phyloP scores from a whole-genome alignment of 2,888 invertebrate genomes.

The Amphipyra tragopoginis region DNA sequence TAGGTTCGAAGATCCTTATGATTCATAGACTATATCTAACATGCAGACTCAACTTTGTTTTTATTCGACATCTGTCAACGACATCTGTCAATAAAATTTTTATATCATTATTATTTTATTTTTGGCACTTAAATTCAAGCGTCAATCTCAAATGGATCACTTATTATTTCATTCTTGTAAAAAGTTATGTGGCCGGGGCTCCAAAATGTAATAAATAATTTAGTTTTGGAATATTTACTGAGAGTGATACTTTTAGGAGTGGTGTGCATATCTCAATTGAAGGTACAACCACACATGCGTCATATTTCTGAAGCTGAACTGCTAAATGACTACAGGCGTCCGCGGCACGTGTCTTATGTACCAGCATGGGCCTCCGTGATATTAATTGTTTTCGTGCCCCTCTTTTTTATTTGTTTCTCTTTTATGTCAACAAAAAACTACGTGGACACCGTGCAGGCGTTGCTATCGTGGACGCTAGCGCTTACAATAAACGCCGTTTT shows the following conservation, averaged over 20 bases:
- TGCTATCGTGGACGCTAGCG: slow-evolving; percentile 90
- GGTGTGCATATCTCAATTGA: slow-evolving; percentile 87
- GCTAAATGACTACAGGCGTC: slow-evolving; percentile 92
- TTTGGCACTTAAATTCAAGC: slow-evolving; percentile 29
- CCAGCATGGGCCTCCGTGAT: slow-evolving; percentile 91
- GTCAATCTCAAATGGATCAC: slow-evolving; percentile 19
- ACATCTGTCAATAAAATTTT: slow-evolving; percentile 13
- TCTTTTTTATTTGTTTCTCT: slow-evolving; percentile 86
- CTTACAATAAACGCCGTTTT: slow-evolving; percentile 91
- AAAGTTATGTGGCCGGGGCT: slow-evolving; percentile 59
- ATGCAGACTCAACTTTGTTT: slow-evolving; percentile 13
- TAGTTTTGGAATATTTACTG: slow-evolving; percentile 64
- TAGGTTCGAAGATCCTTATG: too few species aligned
- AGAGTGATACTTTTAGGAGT: slow-evolving; percentile 64
- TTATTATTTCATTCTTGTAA: slow-evolving; percentile 11
- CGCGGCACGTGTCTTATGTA: slow-evolving; percentile 91
- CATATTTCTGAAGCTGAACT: slow-evolving; percentile 94
- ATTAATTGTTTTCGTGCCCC: slow-evolving; percentile 91
- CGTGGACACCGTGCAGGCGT: slow-evolving; percentile 66
- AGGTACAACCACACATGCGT: slow-evolving; percentile 91
- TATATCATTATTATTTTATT: background rate
- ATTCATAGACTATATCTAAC: too few species aligned
- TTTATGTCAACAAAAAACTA: slow-evolving; percentile 58
- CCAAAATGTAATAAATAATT: slow-evolving; percentile 52
- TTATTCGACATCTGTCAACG: too few species aligned